A percentile compares a stretch with the other conserved stretches of the same genome.
Conservation (phyloP, 1,140 invertebrate genomes). For the Drosophila kepulauana region DNA sequence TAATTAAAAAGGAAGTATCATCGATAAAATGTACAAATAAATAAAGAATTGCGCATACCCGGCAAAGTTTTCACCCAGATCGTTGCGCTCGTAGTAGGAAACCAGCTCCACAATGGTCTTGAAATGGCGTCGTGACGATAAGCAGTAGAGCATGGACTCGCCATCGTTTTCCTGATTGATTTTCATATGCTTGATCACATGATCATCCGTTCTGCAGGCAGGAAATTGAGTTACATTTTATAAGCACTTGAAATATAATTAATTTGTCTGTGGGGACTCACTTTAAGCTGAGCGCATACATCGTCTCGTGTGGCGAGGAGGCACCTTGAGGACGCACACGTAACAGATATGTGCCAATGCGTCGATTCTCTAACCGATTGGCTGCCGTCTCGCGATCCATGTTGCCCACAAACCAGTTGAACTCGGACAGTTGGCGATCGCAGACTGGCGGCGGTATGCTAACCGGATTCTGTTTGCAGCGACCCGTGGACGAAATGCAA, state of each 20-base stretch:
- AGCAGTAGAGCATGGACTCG: slow-evolving; percentile 89
- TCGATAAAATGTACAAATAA: neutral
- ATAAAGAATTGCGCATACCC: slow-evolving; percentile 85
- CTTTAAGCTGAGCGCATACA: slow-evolving; percentile 96
- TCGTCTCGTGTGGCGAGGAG: slow-evolving; percentile 88
- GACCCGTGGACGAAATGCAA: slow-evolving; percentile 90
- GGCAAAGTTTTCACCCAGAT: slow-evolving; percentile 96
- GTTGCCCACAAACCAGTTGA: slow-evolving; percentile 90
- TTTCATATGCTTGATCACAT: slow-evolving; percentile 93
- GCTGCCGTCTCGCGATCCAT: slow-evolving; percentile 94
- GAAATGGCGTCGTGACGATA: slow-evolving; percentile 96
- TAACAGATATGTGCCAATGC: slow-evolving; percentile 95
- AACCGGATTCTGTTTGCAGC: slow-evolving; percentile 87
- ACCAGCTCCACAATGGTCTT: slow-evolving; percentile 95
- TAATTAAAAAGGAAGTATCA: too few species aligned
- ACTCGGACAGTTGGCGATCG: slow-evolving; percentile 81
- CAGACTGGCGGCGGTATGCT: slow-evolving; percentile 86
- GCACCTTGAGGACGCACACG: slow-evolving; percentile 90
- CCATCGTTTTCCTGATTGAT: slow-evolving; percentile 89
- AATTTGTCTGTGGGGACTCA: slow-evolving; percentile 86
- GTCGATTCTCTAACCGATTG: slow-evolving; percentile 90
- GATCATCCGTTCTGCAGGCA: slow-evolving; percentile 75
- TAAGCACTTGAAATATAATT: too few species aligned
- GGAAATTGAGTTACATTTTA: too few species aligned
- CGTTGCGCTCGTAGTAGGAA: slow-evolving; percentile 94